phyloP scores from a whole-genome alignment of 2,113 vertebrate genomes.

The Cairina moschata region DNA sequence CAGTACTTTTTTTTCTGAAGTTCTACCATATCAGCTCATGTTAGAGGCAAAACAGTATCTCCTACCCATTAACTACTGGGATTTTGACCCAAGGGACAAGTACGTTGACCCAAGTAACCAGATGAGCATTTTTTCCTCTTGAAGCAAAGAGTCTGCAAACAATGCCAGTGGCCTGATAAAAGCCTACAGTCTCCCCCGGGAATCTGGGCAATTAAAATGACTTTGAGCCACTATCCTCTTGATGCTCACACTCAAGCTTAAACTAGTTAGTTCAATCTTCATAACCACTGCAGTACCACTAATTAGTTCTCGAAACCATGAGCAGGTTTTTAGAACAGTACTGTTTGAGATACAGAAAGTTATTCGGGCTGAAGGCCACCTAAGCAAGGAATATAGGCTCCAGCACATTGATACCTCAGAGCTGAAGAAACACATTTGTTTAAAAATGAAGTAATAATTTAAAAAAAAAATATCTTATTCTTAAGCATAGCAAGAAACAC shows the following conservation, averaged over 20 bases:
- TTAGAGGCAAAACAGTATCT: background rate
- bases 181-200: background rate
- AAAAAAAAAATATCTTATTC: background rate
- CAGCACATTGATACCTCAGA: background rate
- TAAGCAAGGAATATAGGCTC: background rate
- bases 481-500: background rate
- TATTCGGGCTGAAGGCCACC: background rate
- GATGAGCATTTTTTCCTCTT: background rate
- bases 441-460: background rate
- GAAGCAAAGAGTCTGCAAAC: background rate
- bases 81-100: background rate
- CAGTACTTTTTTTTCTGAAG: background rate
- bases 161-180: background rate
- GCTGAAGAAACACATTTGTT: background rate
- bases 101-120: rapidly evolving
- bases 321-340: background rate
- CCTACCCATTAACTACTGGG: background rate
- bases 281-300: background rate
- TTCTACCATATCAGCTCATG: background rate
- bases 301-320: background rate
- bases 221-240: background rate
- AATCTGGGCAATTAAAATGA: background rate
- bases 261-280: background rate
- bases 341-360: background rate
- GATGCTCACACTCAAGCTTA: background rate